Conservation (phyloP, 2,113 vertebrate species). For the Oryzias curvinotus region DNA sequence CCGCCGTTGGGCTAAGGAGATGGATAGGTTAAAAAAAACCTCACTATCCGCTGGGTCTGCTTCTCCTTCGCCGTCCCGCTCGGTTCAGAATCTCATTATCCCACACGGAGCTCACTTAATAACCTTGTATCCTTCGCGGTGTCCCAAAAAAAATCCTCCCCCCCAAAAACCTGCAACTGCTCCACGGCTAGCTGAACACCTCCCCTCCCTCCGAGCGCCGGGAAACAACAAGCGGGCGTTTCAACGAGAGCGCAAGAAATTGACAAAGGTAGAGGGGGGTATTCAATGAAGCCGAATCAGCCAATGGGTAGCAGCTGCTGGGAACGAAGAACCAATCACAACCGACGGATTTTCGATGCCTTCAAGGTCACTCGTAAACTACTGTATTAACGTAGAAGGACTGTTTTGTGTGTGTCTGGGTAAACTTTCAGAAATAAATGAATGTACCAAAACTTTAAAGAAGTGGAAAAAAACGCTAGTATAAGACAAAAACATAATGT, state of each 20-base stretch:
- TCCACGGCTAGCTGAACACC: slow-evolving; percentile 1
- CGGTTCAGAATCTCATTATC: no score
- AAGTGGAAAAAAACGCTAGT: no score
- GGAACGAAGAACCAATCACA: slow-evolving; percentile 61
- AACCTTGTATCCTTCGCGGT: no score
- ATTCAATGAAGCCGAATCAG: slow-evolving; percentile 58
- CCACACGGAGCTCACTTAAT: no score
- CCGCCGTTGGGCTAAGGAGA: slow-evolving; percentile 41
- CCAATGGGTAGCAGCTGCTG: slow-evolving; percentile 62
- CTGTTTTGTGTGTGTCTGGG: not conserved
- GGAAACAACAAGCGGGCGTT: slow-evolving; percentile 61
- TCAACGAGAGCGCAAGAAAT: slow-evolving; percentile 75
- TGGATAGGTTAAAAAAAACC: slow-evolving; percentile 10
- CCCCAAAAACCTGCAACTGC: not conserved
- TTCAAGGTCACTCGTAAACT: slow-evolving; percentile 31
- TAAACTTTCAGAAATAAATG: not conserved
- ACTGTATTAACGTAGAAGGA: rapidly evolving
- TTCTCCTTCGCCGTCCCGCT: slow-evolving; percentile 14
- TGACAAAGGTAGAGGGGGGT: slow-evolving; percentile 81
- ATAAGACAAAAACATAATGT: no score
- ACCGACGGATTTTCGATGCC: slow-evolving; percentile 11
- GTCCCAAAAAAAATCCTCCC: not conserved
- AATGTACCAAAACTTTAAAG: no score
- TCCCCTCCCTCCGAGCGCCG: slow-evolving; percentile 37
- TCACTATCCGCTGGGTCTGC: not conserved